phyloP scores from a whole-genome alignment of 2,797 vertebrate genomes.

The Uromys caudimaculatus region DNA sequence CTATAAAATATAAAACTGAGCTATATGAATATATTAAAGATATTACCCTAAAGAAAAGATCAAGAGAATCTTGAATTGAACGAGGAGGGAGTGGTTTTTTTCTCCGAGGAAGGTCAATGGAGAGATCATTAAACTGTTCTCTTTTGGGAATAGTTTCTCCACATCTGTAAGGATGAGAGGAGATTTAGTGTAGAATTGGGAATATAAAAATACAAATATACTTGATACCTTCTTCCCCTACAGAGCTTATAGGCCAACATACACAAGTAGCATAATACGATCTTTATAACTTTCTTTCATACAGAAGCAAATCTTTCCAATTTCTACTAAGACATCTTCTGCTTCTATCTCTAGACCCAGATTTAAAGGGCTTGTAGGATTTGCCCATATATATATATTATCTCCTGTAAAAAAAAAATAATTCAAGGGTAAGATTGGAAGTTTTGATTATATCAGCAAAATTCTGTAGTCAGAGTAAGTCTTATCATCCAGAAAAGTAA shows the following conservation, averaged over 20 bases:
- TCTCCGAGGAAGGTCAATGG: slow-evolving; percentile 96
- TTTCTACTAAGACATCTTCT: neutral
- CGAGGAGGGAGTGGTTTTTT: slow-evolving; percentile 95
- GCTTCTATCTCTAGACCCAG: neutral
- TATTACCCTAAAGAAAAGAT: slow-evolving; percentile 96
- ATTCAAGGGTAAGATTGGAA: neutral
- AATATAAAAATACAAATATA: slow-evolving; percentile 58
- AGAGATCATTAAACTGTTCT: slow-evolving; percentile 98
- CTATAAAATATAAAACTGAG: slow-evolving; percentile 49
- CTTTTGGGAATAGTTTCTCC: slow-evolving; percentile 96
- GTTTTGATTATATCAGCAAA: neutral
- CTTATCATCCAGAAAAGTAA: neutral
- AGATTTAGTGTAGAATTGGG: slow-evolving; percentile 43
- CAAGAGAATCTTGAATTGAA: slow-evolving; percentile 98
- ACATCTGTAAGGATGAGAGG: slow-evolving; percentile 88
- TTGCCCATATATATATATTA: neutral
- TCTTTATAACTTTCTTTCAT: neutral
- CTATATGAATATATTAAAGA: slow-evolving; percentile 42
- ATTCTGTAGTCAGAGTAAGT: neutral
- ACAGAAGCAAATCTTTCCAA: neutral
- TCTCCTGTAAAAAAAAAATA: neutral
- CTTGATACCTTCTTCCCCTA: neutral
- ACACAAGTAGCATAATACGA: neutral
- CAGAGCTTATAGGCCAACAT: neutral
- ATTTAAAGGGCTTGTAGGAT: neutral